A percentile compares a stretch with the other conserved stretches of the same genome.
These are phyloP conservation scores for Ardeotis arabs DNA, from an alignment of 2,113 vertebrate species.

Conservation along the genomic window DNA sequence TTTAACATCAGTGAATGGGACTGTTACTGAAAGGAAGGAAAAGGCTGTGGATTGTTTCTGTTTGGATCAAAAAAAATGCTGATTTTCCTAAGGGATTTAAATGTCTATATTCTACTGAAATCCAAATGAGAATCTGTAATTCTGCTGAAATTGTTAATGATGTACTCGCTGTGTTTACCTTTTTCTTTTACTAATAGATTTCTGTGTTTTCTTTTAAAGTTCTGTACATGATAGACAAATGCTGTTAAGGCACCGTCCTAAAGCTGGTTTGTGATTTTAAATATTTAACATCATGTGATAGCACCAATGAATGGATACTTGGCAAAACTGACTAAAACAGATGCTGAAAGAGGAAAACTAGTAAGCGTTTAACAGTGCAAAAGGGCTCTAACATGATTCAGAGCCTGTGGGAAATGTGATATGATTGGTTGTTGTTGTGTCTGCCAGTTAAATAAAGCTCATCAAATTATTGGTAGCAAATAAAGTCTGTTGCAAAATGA, in stretches of 20 bases:
- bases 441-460: constrained; percentile 46
- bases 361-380: constrained; percentile 13
- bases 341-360: constrained; percentile 23
- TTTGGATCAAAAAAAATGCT: neutral
- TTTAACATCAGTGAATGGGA: neutral
- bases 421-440: constrained; percentile 16
- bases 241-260: neutral
- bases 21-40: neutral
- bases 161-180: neutral
- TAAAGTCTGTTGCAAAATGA: constrained; percentile 39
- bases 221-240: neutral
- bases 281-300: neutral
- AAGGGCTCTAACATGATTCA: constrained; percentile 3
- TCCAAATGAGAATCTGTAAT: neutral
- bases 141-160: neutral
- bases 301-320: neutral
- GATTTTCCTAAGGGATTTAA: neutral
- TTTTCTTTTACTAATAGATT: neutral
- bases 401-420: neutral
- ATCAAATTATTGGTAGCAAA: constrained; percentile 34
- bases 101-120: neutral
- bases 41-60: neutral
- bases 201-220: neutral
- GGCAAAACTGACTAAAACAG: neutral
- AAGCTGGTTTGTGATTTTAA: neutral